Evolutionary conservation across 2,113 vertebrate species (phyloP), one percentile per base, ranked within the genome.

Genomic region (Limanda limanda): DNA sequence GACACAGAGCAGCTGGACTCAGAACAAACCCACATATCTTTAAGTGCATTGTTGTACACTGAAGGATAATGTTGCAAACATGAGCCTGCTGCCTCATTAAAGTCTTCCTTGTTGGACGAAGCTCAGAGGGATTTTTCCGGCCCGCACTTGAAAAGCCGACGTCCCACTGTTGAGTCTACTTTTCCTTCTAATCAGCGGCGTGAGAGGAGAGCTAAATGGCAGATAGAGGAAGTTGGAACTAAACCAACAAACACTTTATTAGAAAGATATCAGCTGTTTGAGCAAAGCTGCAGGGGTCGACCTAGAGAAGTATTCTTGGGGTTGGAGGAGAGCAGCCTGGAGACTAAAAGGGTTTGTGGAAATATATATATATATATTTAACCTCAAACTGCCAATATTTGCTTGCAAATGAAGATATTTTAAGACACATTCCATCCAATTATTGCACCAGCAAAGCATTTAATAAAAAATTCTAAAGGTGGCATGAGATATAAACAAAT

Each of bases 171-270:
- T 76, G 54, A 80, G 70, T 72, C 56, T 74, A 42, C 73, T 74
- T 70, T 66, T 85, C 72, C 72, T 86, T 71, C 72, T 81, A 84
- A 83, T 86, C 80, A 81, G 80, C 1, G 11, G 56, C 4, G 27
- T 61, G 72, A 23, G 24, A 77, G 23, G 12, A 66, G 67, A 81
- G 77, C 59, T 66, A 61, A 77, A 56, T 58, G 42, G 51, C 55
- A 75, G 48, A 64, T 35, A 27, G 55, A 47, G 35, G 14, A 67
- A 66, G 24, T 55, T 66, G 62, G 69, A 63, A 69, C 27, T 2
- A 13, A 66, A 52, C 23, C 20, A 78, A 73, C 67, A 76, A 68
- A 63, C 17, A 45, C 56, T 72, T 73, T 23, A 56, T 63, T 48
- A 71, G 25, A 57, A 55, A 48, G 52, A 69, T 62, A 61, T 80